Evolutionary conservation across 2,797 vertebrate species (phyloP).

Genomic region (Setipinna tenuifilis): DNA sequence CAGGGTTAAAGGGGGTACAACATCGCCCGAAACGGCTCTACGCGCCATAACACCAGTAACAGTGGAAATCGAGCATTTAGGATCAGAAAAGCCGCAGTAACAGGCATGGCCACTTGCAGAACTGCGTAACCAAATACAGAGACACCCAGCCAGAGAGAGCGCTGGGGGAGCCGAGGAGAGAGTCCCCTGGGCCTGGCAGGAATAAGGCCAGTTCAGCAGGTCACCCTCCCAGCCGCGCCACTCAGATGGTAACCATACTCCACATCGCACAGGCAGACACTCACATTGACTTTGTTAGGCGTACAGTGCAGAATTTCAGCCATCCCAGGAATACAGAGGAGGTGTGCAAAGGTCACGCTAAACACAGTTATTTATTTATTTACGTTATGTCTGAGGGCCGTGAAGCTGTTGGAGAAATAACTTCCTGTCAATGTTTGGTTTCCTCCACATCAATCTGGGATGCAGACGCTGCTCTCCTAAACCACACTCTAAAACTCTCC

Average conservation of each 20-base stretch:
- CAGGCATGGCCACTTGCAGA: conserved; percentile 61
- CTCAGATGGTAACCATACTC: not conserved
- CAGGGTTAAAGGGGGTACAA: conserved; percentile 62
- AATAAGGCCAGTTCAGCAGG: conserved; percentile 29
- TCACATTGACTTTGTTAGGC: not conserved
- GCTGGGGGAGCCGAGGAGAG: not conserved
- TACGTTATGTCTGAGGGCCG: not conserved
- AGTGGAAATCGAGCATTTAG: conserved; percentile 55
- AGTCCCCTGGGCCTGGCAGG: not conserved
- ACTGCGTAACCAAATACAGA: conserved; percentile 46
- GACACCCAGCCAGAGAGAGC: conserved; percentile 26
- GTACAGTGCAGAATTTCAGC: not conserved
- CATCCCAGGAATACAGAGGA: not conserved
- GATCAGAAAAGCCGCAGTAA: conserved; percentile 64
- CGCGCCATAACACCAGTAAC: conserved; percentile 62
- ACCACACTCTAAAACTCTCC: not conserved
- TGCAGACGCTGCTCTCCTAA: not conserved
- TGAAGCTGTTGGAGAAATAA: not conserved
- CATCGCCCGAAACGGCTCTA: conserved; percentile 53
- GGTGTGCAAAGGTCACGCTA: not conserved
- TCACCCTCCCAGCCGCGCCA: not conserved
- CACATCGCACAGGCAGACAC: not conserved
- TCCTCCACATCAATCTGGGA: conserved; percentile 8
- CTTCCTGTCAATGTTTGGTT: conserved; percentile 1
- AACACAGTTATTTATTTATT: not conserved